Evolutionary conservation across 2,113 vertebrate species (phyloP).

Genomic region (Mus musculus): DNA sequence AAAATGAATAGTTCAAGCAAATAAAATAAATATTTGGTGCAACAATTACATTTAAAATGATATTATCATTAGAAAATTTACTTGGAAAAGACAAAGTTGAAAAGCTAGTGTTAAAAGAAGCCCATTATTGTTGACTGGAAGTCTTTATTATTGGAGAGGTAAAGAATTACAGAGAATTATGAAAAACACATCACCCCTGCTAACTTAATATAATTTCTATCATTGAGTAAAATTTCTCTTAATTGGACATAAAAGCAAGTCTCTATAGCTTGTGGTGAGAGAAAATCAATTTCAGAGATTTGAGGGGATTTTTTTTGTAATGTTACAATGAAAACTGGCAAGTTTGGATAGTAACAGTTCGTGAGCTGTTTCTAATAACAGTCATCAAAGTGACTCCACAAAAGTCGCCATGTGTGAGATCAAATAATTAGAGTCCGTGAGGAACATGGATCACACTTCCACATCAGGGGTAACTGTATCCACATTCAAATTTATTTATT

Average conservation of each 20-base stretch:
- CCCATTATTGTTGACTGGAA: constrained; percentile 3
- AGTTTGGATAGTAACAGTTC: background rate
- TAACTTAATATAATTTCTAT: constrained; percentile 74
- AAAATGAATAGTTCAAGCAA: constrained; percentile 83
- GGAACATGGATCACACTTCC: constrained; percentile 54
- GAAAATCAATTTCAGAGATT: constrained; percentile 46
- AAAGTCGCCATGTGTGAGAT: constrained; percentile 59
- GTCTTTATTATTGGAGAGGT: constrained; percentile 39
- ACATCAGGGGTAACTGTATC: constrained; percentile 75
- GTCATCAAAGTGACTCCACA: constrained; percentile 26
- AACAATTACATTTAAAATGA: constrained; percentile 82
- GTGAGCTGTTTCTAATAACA: constrained; percentile 26
- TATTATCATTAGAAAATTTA: constrained; percentile 78
- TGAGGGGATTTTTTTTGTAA: constrained; percentile 50
- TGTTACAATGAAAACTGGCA: constrained; percentile 69
- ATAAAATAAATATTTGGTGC: constrained; percentile 80
- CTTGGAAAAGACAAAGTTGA: constrained; percentile 79
- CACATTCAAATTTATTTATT: constrained; percentile 77
- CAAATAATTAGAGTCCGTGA: constrained; percentile 70
- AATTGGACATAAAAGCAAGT: constrained; percentile 63
- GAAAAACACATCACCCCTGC: constrained; percentile 59
- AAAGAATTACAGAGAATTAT: constrained; percentile 73
- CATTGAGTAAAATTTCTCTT: constrained; percentile 79
- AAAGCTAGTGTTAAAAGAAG: constrained; percentile 80
- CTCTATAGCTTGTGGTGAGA: constrained; percentile 40